phyloP scores from a whole-genome alignment of 2,113 vertebrate genomes.

The Cairina moschata region DNA sequence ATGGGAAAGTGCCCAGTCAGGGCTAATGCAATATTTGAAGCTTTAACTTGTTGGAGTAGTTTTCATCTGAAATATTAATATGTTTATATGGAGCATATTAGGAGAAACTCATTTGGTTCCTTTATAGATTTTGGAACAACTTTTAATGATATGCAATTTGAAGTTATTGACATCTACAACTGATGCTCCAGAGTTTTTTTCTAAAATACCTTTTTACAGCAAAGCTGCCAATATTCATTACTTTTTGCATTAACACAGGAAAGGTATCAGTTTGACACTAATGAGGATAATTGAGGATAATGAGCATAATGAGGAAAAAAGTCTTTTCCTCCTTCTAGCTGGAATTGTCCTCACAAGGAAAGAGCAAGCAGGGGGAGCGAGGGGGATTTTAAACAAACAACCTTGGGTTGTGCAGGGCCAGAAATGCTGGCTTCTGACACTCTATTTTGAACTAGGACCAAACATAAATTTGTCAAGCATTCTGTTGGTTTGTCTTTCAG shows the following conservation, averaged over 20 bases:
- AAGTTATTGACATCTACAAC: background rate
- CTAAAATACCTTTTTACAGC: background rate
- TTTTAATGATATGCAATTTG: background rate
- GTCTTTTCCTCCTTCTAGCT: conserved; percentile 45
- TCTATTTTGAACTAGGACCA: background rate
- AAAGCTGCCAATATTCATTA: conserved; percentile 7
- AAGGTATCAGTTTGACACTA: conserved; percentile 55
- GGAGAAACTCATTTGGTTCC: background rate
- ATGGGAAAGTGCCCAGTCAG: background rate
- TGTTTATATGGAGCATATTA: background rate
- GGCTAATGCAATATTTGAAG: background rate
- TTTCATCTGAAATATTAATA: background rate
- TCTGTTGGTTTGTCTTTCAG: background rate
- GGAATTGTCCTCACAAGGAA: conserved; percentile 17
- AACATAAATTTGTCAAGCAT: background rate
- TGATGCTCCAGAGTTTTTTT: background rate
- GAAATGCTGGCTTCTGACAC: background rate
- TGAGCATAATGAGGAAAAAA: conserved; percentile 54
- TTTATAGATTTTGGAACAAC: background rate
- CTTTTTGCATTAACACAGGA: conserved; percentile 17
- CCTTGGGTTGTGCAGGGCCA: background rate
- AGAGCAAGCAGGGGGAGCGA: background rate
- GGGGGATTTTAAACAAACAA: background rate
- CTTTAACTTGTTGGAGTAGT: background rate
- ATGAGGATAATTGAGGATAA: conserved; percentile 62